phyloP scores from a whole-genome alignment of 2,113 vertebrate genomes.

The Pseudorectes ferrugineus region DNA sequence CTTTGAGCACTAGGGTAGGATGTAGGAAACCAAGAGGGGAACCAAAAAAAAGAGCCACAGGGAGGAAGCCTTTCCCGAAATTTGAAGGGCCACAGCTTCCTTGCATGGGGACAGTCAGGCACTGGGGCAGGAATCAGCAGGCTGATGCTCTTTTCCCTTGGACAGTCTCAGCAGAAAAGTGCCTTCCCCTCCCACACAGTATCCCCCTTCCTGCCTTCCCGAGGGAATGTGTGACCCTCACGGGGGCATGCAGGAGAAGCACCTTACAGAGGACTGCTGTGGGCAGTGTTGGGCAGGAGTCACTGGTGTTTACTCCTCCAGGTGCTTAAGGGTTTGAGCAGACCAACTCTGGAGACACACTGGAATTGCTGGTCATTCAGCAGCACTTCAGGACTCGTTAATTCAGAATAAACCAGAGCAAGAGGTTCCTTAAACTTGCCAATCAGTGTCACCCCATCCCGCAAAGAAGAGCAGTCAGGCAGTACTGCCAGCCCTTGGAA shows the following conservation, averaged over 20 bases:
- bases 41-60: background rate
- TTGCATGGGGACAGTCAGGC: background rate
- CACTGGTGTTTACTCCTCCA: background rate
- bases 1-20: background rate
- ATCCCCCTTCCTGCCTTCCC: background rate
- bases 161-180: background rate
- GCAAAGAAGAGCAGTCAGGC: background rate
- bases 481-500: background rate
- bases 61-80: background rate
- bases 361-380: background rate
- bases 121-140: background rate
- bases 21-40: background rate
- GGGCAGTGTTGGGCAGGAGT: background rate
- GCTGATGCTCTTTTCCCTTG: background rate
- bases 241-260: background rate
- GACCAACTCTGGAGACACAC: accelerated
- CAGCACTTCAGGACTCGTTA: background rate
- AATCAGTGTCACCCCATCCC: background rate
- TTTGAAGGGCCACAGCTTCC: background rate
- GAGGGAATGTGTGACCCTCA: background rate
- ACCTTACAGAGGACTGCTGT: background rate
- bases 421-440: background rate
- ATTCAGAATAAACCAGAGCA: background rate
- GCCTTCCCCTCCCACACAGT: background rate
- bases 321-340: background rate